Percentiles rank a stretch among this genome's conserved stretches.
Conservation (phyloP, 2,888 invertebrate species). For the Lutraria lutraria region DNA sequence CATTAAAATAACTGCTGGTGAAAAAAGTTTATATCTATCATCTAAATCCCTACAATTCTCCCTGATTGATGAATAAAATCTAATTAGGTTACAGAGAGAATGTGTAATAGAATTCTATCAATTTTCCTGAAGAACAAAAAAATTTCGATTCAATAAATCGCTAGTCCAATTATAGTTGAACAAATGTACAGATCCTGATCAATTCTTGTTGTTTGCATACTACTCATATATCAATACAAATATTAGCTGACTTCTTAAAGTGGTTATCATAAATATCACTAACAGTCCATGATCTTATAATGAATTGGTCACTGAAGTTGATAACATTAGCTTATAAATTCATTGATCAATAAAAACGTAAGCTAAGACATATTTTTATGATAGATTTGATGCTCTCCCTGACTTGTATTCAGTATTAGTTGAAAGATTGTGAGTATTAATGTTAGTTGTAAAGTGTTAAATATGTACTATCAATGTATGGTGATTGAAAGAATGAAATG, state of each 20-base stretch:
- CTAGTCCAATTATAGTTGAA: too few relatives aligned
- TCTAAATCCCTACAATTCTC: background rate
- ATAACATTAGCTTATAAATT: background rate
- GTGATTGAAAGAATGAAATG: too few relatives aligned
- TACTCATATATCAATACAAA: background rate
- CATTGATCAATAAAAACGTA: background rate
- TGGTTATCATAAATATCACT: background rate
- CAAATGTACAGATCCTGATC: background rate
- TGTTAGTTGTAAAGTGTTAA: too few relatives aligned
- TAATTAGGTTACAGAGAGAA: background rate
- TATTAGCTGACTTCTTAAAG: constrained; percentile 9
- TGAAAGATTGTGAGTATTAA: too few relatives aligned
- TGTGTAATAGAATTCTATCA: background rate
- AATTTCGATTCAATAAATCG: too few relatives aligned
- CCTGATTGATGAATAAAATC: background rate
- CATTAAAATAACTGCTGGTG: background rate
- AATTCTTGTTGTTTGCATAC: background rate
- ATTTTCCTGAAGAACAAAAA: background rate
- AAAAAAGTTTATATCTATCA: background rate
- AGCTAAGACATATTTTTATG: background rate
- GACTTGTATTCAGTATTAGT: too few relatives aligned
- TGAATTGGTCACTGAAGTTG: background rate
- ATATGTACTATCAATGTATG: too few relatives aligned
- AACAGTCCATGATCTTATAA: background rate
- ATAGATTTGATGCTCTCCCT: too few relatives aligned